Evolutionary conservation across 2,888 invertebrate species (phyloP).

Genomic region (Agonopterix subpropinquella): DNA sequence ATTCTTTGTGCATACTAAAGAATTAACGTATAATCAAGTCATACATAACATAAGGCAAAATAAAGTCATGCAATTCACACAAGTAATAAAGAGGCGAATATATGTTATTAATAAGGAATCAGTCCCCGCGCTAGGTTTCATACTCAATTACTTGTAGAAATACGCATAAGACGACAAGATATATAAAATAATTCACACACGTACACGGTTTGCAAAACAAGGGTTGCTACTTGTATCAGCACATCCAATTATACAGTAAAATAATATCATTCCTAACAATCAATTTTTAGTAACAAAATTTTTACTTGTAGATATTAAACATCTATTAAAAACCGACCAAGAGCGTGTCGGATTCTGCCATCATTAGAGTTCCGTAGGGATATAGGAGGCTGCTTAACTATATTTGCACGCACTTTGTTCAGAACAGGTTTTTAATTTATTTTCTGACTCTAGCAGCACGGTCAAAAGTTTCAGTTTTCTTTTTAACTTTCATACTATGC

Average conservation of each 20-base stretch:
- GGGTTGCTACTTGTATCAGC: slow-evolving; percentile 17
- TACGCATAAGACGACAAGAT: slow-evolving; percentile 14
- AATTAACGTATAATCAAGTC: background rate
- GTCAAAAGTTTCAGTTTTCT: no score
- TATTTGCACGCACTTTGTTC: no score
- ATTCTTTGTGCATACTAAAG: background rate
- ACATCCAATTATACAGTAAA: slow-evolving; percentile 19
- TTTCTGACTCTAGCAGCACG: no score
- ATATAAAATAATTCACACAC: slow-evolving; percentile 8
- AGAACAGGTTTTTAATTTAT: no score
- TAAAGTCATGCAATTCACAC: slow-evolving; percentile 9
- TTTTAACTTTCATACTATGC: no score
- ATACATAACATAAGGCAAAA: slow-evolving; percentile 1
- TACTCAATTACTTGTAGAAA: slow-evolving; percentile 7
- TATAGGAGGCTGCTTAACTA: no score
- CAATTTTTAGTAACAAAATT: background rate
- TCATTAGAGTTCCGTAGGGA: no score
- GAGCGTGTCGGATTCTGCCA: no score
- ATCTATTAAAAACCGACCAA: no score
- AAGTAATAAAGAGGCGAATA: background rate
- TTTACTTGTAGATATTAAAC: no score
- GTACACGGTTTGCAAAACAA: slow-evolving; percentile 19
- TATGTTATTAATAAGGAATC: background rate
- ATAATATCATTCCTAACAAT: slow-evolving; percentile 10
- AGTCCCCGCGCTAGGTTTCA: background rate